These are phyloP conservation scores for Drosophila eugracilis DNA, from an alignment of 1,140 invertebrate species.

Conservation along the genomic window DNA sequence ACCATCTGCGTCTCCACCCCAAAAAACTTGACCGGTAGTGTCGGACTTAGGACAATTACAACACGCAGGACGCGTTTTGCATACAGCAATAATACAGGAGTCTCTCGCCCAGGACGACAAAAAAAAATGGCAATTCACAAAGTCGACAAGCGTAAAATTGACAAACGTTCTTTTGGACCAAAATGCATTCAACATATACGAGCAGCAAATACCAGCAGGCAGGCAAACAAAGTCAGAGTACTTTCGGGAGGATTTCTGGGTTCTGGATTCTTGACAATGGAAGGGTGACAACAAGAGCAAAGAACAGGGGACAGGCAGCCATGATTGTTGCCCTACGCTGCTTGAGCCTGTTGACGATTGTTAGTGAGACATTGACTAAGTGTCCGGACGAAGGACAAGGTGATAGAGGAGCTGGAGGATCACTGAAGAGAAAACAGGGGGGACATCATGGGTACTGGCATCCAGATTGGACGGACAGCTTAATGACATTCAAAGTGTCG, in stretches of 20 bases:
- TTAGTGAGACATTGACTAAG: slow-evolving; percentile 82
- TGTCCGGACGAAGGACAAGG: slow-evolving; percentile 40
- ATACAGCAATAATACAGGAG: slow-evolving; percentile 37
- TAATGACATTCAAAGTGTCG: slow-evolving; percentile 83
- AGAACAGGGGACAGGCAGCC: slow-evolving; percentile 21
- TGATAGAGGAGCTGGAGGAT: slow-evolving; percentile 3
- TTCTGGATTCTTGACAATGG: slow-evolving; percentile 7
- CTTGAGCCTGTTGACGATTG: slow-evolving; percentile 82
- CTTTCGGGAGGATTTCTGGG: slow-evolving; percentile 14
- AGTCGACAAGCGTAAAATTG: slow-evolving; percentile 80
- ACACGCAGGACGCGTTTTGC: slow-evolving; percentile 36
- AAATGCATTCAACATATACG: slow-evolving; percentile 56
- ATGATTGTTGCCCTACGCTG: slow-evolving; percentile 65
- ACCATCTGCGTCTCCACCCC: not conserved
- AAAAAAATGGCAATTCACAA: slow-evolving; percentile 71
- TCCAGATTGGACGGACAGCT: slow-evolving; percentile 47
- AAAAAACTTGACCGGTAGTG: slow-evolving; percentile 19
- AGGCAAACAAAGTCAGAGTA: slow-evolving; percentile 2
- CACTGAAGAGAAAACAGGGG: slow-evolving; percentile 10
- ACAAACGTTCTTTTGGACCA: slow-evolving; percentile 71
- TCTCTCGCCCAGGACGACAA: slow-evolving; percentile 39
- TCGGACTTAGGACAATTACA: slow-evolving; percentile 20
- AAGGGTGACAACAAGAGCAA: slow-evolving; percentile 41
- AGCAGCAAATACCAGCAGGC: slow-evolving; percentile 1
- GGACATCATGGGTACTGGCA: not conserved